Evolutionary conservation across 2,797 vertebrate species (phyloP).

Genomic region (Gymnothorax javanicus): DNA sequence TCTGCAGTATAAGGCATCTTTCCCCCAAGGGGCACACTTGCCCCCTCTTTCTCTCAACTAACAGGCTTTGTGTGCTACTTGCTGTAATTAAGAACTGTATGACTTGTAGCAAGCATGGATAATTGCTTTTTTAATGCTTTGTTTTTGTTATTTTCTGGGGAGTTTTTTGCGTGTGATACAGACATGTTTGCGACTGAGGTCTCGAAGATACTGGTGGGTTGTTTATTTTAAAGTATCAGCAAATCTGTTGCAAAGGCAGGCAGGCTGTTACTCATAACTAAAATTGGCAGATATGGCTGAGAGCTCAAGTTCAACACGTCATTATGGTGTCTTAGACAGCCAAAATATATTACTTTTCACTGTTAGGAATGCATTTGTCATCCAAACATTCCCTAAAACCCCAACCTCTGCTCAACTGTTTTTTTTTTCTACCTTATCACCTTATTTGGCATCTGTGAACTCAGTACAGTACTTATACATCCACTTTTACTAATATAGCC

Average conservation of each 20-base stretch:
- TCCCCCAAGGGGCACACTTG: slow-evolving; percentile 29
- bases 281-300: slow-evolving; percentile 51
- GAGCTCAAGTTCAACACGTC: background rate
- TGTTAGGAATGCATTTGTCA: background rate
- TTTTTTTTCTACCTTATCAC: background rate
- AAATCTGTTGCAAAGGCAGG: slow-evolving; percentile 52
- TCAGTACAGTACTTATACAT: slow-evolving; percentile 41
- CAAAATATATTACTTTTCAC: background rate
- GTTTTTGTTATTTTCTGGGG: background rate
- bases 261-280: slow-evolving; percentile 42
- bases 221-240: slow-evolving; percentile 52
- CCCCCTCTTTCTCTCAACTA: slow-evolving; percentile 29
- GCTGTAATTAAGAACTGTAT: slow-evolving; percentile 13
- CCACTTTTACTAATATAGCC: background rate
- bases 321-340: background rate
- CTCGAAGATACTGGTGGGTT: slow-evolving; percentile 41
- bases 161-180: slow-evolving; percentile 46
- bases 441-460: background rate
- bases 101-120: background rate
- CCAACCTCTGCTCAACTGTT: background rate
- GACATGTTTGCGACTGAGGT: slow-evolving; percentile 46
- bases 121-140: background rate
- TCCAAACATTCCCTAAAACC: background rate
- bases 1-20: slow-evolving; percentile 51
- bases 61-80: slow-evolving; percentile 21